A percentile compares a stretch with the other conserved stretches of the same genome.
Conservation (phyloP, 2,797 vertebrate genomes). For the Melanotaenia nigrans region DNA sequence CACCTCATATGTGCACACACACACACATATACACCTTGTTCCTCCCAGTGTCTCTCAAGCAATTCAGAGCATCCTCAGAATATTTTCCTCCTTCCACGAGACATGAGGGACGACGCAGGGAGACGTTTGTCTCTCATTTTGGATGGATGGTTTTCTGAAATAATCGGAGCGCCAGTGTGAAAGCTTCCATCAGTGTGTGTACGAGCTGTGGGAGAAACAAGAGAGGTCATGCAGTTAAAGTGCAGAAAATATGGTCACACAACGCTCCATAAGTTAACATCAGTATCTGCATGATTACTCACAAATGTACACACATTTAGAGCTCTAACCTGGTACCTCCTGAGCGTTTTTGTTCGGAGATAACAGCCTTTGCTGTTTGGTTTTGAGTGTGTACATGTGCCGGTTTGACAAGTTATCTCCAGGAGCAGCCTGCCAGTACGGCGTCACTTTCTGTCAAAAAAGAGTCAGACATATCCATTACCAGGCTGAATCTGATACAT, state of each 20-base stretch:
- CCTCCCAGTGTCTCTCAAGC: slow-evolving; percentile 74
- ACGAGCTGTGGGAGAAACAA: slow-evolving; percentile 19
- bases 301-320: slow-evolving; percentile 1
- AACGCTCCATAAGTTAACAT: slow-evolving; percentile 7
- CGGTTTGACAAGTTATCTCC: slow-evolving; percentile 44
- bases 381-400: slow-evolving; percentile 10
- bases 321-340: slow-evolving; percentile 6
- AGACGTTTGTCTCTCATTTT: slow-evolving; percentile 64
- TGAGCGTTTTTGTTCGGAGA: slow-evolving; percentile 12
- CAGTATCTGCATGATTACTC: slow-evolving; percentile 2
- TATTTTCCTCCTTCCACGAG: slow-evolving; percentile 61
- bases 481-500: slow-evolving; percentile 37
- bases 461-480: slow-evolving; percentile 42
- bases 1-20: slow-evolving; percentile 45
- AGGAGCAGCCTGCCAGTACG: slow-evolving; percentile 50
- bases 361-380: slow-evolving; percentile 21
- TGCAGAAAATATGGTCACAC: slow-evolving; percentile 19
- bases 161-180: slow-evolving; percentile 27
- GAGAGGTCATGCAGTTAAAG: slow-evolving; percentile 40
- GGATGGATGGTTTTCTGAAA: slow-evolving; percentile 52
- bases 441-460: slow-evolving; percentile 60
- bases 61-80: slow-evolving; percentile 67
- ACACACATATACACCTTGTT: slow-evolving; percentile 42
- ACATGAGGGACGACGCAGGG: slow-evolving; percentile 58
- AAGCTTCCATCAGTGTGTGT: slow-evolving; percentile 45